Evolutionary conservation across 2,797 vertebrate genomes (phyloP).

Genomic region (Hapalemur alaotrensis): DNA sequence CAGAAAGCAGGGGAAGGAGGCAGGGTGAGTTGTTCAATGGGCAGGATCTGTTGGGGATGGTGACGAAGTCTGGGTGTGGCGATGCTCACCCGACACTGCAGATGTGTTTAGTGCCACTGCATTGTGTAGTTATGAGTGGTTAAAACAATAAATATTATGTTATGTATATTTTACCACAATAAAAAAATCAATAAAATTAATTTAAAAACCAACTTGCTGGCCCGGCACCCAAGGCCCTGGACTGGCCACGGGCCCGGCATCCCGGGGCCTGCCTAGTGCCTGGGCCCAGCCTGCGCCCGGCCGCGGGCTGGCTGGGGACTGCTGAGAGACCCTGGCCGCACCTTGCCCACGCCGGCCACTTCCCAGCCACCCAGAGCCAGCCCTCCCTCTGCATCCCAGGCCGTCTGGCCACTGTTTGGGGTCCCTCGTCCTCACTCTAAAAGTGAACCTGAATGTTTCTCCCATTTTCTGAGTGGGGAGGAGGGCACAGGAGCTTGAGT

Average conservation of each 20-base stretch:
- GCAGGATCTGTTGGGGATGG: background rate
- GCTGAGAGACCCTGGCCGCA: too few species aligned
- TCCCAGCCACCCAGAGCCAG: background rate
- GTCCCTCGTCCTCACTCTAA: background rate
- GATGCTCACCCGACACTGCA: fast-evolving
- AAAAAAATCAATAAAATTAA: background rate
- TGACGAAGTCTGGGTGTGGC: too few species aligned
- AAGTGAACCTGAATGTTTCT: background rate
- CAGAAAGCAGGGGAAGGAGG: background rate
- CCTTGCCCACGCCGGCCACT: fast-evolving
- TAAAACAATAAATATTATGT: background rate
- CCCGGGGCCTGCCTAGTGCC: too few species aligned
- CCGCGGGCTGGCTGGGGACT: background rate
- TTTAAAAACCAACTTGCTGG: background rate
- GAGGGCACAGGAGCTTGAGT: background rate
- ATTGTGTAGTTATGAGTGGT: background rate
- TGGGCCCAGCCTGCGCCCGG: too few species aligned
- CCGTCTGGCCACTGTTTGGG: fast-evolving
- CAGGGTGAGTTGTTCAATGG: background rate
- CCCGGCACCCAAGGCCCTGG: too few species aligned
- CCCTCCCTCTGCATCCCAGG: background rate
- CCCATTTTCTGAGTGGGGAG: background rate
- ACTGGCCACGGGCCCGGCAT: too few species aligned
- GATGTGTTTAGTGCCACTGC: too few species aligned
- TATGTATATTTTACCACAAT: background rate